Conservation (phyloP, 1,140 invertebrate species). For the Drosophila bipectinata region DNA sequence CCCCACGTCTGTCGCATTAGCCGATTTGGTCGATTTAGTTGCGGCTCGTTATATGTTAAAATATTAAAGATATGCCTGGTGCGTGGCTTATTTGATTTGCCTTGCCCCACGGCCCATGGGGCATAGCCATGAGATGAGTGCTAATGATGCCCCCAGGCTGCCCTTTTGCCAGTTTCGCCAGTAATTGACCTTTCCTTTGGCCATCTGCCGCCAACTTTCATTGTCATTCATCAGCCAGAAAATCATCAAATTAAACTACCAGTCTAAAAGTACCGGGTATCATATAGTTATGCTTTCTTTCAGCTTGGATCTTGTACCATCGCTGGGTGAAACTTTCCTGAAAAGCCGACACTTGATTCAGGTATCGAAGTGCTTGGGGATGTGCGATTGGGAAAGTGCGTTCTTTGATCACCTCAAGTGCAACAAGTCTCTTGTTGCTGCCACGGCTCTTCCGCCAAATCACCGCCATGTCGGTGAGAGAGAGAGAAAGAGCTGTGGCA, state of each 20-base stretch:
- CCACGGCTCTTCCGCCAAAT: conserved; percentile 11
- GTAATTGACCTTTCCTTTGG: conserved; percentile 29
- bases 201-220: conserved; percentile 19
- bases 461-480: conserved; percentile 7
- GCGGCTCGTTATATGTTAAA: conserved; percentile 30
- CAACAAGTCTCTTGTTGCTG: not conserved
- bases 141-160: conserved; percentile 21
- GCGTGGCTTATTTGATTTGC: conserved; percentile 37
- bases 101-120: conserved; percentile 2
- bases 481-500: conserved; percentile 28
- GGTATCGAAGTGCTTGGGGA: conserved; percentile 14
- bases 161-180: conserved; percentile 6
- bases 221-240: not conserved
- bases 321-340: conserved; percentile 17
- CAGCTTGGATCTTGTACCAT: too few species aligned
- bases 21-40: conserved; percentile 39
- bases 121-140: conserved; percentile 25
- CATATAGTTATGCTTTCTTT: too few species aligned
- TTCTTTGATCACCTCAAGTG: conserved; percentile 21
- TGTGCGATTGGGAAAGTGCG: conserved; percentile 59
- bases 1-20: conserved; percentile 53
- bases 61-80: conserved; percentile 8
- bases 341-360: conserved; percentile 18
- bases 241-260: not conserved
- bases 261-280: too few species aligned